A percentile compares a stretch with the other conserved stretches of the same genome.
Conservation (phyloP, 2,113 vertebrate species). For the Cyprinodon brontotheroides region DNA sequence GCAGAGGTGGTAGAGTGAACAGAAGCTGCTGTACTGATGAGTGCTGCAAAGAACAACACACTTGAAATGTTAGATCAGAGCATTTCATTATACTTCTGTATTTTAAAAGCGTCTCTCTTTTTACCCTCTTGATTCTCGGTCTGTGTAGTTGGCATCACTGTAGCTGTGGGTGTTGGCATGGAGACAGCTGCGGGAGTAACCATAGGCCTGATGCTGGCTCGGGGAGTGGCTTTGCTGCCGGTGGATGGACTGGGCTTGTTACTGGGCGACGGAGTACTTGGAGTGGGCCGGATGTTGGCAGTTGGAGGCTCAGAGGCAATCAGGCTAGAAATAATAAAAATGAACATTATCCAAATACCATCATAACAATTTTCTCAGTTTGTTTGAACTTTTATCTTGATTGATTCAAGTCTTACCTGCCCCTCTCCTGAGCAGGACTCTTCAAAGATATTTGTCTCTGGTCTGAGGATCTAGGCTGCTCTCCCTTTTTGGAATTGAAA, state of each 20-base stretch:
- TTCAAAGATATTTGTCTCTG: slow-evolving; percentile 89
- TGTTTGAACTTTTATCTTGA: no score
- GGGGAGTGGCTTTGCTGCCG: slow-evolving; percentile 92
- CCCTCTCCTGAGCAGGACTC: slow-evolving; percentile 89
- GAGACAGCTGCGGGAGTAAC: slow-evolving; percentile 91
- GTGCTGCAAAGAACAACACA: slow-evolving; percentile 63
- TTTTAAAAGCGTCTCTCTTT: neutral
- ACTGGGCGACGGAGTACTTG: slow-evolving; percentile 87
- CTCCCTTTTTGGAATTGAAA: slow-evolving; percentile 45
- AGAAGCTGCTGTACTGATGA: slow-evolving; percentile 87
- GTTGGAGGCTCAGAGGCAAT: slow-evolving; percentile 94
- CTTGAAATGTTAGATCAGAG: slow-evolving; percentile 12
- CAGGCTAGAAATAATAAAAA: slow-evolving; percentile 75
- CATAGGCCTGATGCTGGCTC: slow-evolving; percentile 98
- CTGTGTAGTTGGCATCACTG: slow-evolving; percentile 98
- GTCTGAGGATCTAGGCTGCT: slow-evolving; percentile 84
- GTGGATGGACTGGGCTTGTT: slow-evolving; percentile 80
- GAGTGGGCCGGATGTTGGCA: slow-evolving; percentile 97
- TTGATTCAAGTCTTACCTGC: slow-evolving; percentile 80
- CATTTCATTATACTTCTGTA: neutral
- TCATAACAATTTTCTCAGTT: neutral
- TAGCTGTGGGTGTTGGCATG: slow-evolving; percentile 94
- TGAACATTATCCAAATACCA: neutral
- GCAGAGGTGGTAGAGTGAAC: slow-evolving; percentile 92
- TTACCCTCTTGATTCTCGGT: slow-evolving; percentile 94